phyloP scores from a whole-genome alignment of 2,888 invertebrate species.

The Didymodactylos carnosus region DNA sequence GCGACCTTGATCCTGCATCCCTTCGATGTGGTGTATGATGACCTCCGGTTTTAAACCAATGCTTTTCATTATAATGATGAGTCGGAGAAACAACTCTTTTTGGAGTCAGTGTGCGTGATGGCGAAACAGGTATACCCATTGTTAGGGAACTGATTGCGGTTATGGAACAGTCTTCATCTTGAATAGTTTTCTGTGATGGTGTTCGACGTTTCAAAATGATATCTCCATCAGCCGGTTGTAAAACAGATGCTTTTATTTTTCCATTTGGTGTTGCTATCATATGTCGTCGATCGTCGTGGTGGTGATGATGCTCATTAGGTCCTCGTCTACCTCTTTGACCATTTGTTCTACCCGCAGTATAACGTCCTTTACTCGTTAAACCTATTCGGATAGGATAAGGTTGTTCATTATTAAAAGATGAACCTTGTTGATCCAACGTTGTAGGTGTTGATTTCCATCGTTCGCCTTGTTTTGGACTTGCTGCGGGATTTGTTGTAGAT shows the following conservation, averaged over 20 bases:
- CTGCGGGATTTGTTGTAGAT: neutral
- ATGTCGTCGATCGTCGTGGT: neutral
- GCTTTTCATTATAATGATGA: too few species aligned
- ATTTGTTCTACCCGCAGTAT: too few species aligned
- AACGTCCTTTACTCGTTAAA: too few species aligned
- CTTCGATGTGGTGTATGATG: neutral
- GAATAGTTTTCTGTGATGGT: neutral
- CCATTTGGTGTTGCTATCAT: neutral
- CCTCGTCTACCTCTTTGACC: neutral
- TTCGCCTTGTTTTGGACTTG: too few species aligned
- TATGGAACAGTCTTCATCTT: neutral
- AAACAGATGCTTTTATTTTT: neutral
- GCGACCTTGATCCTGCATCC: neutral
- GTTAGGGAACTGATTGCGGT: neutral
- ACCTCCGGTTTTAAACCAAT: too few species aligned
- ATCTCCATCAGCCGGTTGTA: neutral
- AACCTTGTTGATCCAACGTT: neutral
- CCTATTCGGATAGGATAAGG: neutral
- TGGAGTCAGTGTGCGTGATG: too few species aligned
- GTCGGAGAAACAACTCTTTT: too few species aligned
- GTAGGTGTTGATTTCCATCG: too few species aligned
- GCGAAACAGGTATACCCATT: neutral
- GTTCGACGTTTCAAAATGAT: neutral
- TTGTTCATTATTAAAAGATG: neutral
- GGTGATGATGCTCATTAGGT: neutral